Base-by-base conservation (phyloP, 2,888 invertebrate species). In the Eurytoma adleriae region DNA sequence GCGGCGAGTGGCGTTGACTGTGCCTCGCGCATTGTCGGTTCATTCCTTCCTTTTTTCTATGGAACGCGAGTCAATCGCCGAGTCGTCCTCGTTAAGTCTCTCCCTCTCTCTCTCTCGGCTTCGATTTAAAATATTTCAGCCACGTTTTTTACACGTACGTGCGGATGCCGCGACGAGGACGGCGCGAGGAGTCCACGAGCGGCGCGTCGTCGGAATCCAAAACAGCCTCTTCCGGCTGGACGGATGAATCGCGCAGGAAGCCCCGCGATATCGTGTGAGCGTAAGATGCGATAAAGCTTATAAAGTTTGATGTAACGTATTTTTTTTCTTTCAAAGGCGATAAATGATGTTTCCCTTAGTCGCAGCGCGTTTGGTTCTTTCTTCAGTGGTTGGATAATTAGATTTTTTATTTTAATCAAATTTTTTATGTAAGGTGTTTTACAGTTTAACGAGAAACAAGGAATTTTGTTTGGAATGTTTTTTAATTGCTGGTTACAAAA, bases 141-240 rank as follows among this genome's bases (percentile, higher is more conserved):
- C 71, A 78, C 78, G 81, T 76, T 78, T 80, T 73, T 62, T 30
- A n/a, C 12, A 48, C 40, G 24, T 30, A 50, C 52, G 24, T 20
- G 24, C 50, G n/a, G 14, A 10, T n/a, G 75, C 5, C 57, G 68
- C 40, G 13, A 3, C 30, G 27, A 54, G 14, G 54, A 56, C 52
- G n/a, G 40, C 62, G 56, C 50, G 30, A 5, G 3, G 48, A 4
- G 50, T 59, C 62, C 7, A 50, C 56, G 14, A 27, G 62, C 48
- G 59, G 10, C 20, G 14, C 80, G 54, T 52, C 20, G 48, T 5
- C 61, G 69, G 82, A 71, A 82, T 82, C 67, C 70, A 64, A 82
- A 82, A 20, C 79, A 79, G 79, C 50, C 61, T 56, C 72, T 82
- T 82, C 82, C 79, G 82, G 82, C 67, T 69, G 56, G 13, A 48